Evolutionary conservation across 2,888 invertebrate genomes (phyloP), one percentile per base, ranked within the genome.

Genomic region (Ochropacha duplaris): DNA sequence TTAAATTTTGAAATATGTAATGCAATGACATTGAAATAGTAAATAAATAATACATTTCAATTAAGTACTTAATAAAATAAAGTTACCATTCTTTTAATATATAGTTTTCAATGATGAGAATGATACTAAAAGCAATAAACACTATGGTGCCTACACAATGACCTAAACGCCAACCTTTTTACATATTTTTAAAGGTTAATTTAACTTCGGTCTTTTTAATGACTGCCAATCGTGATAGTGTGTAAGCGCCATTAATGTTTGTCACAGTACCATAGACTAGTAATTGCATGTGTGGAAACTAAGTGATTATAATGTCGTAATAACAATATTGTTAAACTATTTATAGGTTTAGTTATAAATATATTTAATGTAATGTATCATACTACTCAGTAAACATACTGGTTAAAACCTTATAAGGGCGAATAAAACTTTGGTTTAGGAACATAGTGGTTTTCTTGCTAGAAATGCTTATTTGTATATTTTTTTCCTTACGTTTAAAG

Each of bases 331-430:
- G 72, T 69, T 74, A 74, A 57, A 55, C 70, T 67, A 62, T 66
- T 62, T 57, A 60, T 71, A 71, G 64, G 28, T 61, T 64, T 72
- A 69, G 61, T 57, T 55, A 57, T 71, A 68, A 69, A 57, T 65
- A 22, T 55, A 66, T 68, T 65, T 63, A 60, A 44, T 44, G 44
- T 36, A 67, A 64, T 60, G 64, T 71, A 67, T 71, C 31, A 36
- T 49, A 63, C 65, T 69, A 71, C 60, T 61, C 58, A 56, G 62
- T 26, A 54, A 69, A 69, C 77, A 76, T 65, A 78, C 66, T 65
- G 78, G 74, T 78, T 77, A 57, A 61, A 79, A 79, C 79, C 77
- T 68, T 54, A 55, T 54, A 34, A 52, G 54, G 51, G 56, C 49
- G 51, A 52, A 49, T 52, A 54, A 52, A 49, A 49, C 28, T 34